Base-by-base conservation (phyloP, 30 jellyfish, hydroid and myxozoan species). In the Pelagia noctiluca region DNA sequence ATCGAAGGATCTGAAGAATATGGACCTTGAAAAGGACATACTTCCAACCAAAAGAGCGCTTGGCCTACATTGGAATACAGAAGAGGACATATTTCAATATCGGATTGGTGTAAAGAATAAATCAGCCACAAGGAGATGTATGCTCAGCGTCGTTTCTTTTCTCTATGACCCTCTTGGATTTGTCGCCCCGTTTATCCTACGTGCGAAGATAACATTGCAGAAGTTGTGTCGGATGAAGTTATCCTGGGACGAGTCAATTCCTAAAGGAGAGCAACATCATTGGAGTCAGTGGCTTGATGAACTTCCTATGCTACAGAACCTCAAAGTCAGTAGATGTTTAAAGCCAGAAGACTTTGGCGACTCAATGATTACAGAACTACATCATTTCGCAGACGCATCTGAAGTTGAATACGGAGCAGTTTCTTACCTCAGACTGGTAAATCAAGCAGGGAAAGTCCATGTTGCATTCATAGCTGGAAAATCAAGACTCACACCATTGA, bases 161-260 rank as follows among this genome's bases (percentile, higher is more conserved):
- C 13, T 85, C 4, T 85, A 74, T 76, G 96, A 85, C 50, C 96
- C 96, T 5, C 78, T 85, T 63, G 89, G 96, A 7, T 85, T 85
- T 50, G 85, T 70, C 11, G 49, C 88, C 12, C 88, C 94, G 7
- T 37, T 69, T 30, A 53, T 66, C 28, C 50, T 85, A 18, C 53
- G 46, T 35, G 96, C 90, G 33, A 73, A 85, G 79, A 37, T 12
- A 19, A 60, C 42, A 1, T 65, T 85, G 28, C 95, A 85, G 33
- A 38, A 42, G 3, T 37, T 73, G 63, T 84, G 95, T 31, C 48
- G 63, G 19, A 35, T 33, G 37, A 63, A 63, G 46, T 76, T 47
- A 18, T 63, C 32, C 19, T 84, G 89, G 95, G 89, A 84, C 63
- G 89, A 84, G 18, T 8, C 12, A 13, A 24, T 84, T 7, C 50